A percentile compares a stretch with the other conserved stretches of the same genome.
phyloP scores from a whole-genome alignment of 1,140 invertebrate genomes.

The Euwallacea fornicatus region DNA sequence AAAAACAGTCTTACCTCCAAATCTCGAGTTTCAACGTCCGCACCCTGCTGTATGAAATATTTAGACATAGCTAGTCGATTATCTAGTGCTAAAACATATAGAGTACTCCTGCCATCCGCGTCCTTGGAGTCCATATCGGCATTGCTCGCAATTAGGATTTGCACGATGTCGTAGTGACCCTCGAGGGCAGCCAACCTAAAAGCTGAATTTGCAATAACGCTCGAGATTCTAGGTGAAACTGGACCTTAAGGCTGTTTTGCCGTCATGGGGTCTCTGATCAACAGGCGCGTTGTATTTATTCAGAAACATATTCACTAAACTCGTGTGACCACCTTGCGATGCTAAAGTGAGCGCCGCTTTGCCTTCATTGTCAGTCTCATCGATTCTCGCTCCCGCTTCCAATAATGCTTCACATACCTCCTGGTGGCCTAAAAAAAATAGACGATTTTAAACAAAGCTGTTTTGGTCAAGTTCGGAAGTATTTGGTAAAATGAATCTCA shows the following conservation, averaged over 20 bases:
- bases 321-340: slow-evolving; percentile 82
- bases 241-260: slow-evolving; percentile 85
- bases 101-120: slow-evolving; percentile 87
- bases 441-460: not conserved
- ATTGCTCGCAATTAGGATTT: slow-evolving; percentile 70
- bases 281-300: slow-evolving; percentile 76
- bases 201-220: not conserved
- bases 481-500: not conserved
- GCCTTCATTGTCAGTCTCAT: slow-evolving; percentile 92
- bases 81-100: slow-evolving; percentile 90
- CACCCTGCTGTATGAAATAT: slow-evolving; percentile 77
- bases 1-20: slow-evolving; percentile 68
- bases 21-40: slow-evolving; percentile 84
- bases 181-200: slow-evolving; percentile 77
- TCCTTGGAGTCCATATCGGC: slow-evolving; percentile 90
- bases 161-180: slow-evolving; percentile 82
- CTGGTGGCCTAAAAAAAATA: slow-evolving; percentile 63
- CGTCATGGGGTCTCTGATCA: slow-evolving; percentile 89
- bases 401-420: slow-evolving; percentile 85
- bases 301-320: slow-evolving; percentile 70
- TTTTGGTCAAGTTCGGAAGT: not conserved
- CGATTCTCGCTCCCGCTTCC: slow-evolving; percentile 89
- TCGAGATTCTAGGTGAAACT: slow-evolving; percentile 1
- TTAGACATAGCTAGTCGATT: slow-evolving; percentile 84
- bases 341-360: slow-evolving; percentile 88